Evolutionary conservation across 2,113 vertebrate species (phyloP), one percentile per base, ranked within the genome.

Genomic region (Corynorhinus townsendii): DNA sequence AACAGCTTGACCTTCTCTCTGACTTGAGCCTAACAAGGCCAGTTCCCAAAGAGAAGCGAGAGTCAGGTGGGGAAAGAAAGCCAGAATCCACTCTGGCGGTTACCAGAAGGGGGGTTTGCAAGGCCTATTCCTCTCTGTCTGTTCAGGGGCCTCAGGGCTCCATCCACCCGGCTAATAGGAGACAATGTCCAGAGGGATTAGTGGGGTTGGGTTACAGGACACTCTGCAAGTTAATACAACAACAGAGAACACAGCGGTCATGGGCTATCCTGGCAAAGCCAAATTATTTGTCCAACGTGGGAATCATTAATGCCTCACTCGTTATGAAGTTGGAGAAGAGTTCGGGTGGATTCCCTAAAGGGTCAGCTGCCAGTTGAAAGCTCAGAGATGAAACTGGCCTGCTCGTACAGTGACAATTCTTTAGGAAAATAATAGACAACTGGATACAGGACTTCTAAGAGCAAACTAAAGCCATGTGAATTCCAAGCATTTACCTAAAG

Each of bases 281-380:
- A 94, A 93, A 94, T 89, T 82, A 72, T 91, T 94, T 91, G 64
- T 89, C 59, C 91, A 95, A 92, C 87, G 71, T 77, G 94, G 93
- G 87, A 96, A 76, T 91, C 84, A 85, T 97, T 93, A 97, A 73
- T 86, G 89, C 90, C 52, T 94, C 95, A 90, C 95, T 96, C 91
- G 80, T 95, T 97, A 94, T 87, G 82, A 88, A 93, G 77, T 9
- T 93, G 73, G 86, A 94, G 91, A 94, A 95, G 12, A 59, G 54
- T 89, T 77, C 77, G 33, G 71, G 88, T 96, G 90, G 92, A 95
- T 82, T 92, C 62, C 80, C 77, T 72, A 59, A 81, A 95, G 77
- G 82, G 28, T 94, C 88, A 88, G 84, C 89, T 96, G 81, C 85
- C 89, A 94, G 81, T 97, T 40, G 28, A 71, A 94, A 83, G 84